phyloP scores from a whole-genome alignment of 2,113 vertebrate genomes.

The Prunella himalayana region DNA sequence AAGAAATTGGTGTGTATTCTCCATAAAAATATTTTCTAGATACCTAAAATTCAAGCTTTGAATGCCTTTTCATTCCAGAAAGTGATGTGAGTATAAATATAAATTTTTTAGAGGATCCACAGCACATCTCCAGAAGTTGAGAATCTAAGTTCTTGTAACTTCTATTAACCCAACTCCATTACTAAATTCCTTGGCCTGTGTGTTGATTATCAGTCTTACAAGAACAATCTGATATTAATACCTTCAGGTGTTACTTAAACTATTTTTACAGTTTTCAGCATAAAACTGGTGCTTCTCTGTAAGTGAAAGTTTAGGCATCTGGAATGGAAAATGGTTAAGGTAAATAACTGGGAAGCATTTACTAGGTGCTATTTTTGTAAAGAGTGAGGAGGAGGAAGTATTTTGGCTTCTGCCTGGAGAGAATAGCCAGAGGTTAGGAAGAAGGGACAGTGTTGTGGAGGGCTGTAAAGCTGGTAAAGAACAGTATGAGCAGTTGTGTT shows the following conservation, averaged over 20 bases:
- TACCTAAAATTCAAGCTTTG: not conserved
- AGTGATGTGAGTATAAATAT: not conserved
- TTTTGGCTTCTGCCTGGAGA: not conserved
- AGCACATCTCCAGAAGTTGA: not conserved
- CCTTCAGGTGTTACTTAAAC: not conserved
- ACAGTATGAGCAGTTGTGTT: rapidly evolving
- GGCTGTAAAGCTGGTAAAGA: not conserved
- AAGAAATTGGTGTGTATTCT: not conserved
- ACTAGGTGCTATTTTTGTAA: not conserved
- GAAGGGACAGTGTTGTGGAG: rapidly evolving
- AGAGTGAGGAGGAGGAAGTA: not conserved
- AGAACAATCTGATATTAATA: not conserved
- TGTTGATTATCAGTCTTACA: not conserved
- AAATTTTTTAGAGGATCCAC: not conserved
- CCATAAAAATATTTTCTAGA: not conserved
- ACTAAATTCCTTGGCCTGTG: not conserved
- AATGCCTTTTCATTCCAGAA: not conserved
- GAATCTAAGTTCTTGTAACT: not conserved
- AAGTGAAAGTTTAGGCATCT: not conserved
- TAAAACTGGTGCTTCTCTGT: not conserved
- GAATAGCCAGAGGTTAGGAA: not conserved
- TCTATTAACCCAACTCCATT: not conserved
- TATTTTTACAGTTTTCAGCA: not conserved
- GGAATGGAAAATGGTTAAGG: not conserved
- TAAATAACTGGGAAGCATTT: not conserved